Conservation (phyloP, 2,113 vertebrate species). For the Gadus macrocephalus region DNA sequence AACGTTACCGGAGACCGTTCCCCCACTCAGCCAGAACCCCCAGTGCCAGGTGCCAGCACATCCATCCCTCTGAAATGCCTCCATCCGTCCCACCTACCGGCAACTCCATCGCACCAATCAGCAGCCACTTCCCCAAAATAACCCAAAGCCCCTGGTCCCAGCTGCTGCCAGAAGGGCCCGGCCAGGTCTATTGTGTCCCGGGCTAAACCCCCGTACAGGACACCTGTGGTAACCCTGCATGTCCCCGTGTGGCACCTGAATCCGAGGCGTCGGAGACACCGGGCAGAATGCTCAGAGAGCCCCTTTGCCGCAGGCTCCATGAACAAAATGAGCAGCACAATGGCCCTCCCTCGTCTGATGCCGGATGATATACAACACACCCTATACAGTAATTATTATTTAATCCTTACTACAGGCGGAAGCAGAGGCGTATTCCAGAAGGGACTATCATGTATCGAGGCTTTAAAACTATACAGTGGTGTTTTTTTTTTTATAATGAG, state of each 20-base stretch:
- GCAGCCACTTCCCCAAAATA: conserved; percentile 47
- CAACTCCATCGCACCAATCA: conserved; percentile 57
- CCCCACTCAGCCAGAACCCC: conserved; percentile 67
- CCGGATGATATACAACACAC: background rate
- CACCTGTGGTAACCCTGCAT: conserved; percentile 41
- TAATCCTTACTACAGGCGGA: conserved; percentile 23
- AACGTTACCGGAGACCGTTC: conserved; percentile 68
- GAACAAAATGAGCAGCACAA: too few species aligned
- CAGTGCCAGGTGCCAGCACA: conserved; percentile 70
- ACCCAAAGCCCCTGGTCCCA: conserved; percentile 36
- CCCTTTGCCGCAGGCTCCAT: conserved; percentile 10
- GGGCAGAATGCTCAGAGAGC: conserved; percentile 37
- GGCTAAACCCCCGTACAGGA: conserved; percentile 50
- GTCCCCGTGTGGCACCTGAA: conserved; percentile 31
- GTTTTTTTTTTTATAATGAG: conserved; percentile 50
- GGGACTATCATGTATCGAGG: conserved; percentile 34
- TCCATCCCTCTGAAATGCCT: conserved; percentile 64
- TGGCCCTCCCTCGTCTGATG: background rate
- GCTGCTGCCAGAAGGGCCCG: conserved; percentile 48
- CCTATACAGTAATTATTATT: conserved; percentile 8
- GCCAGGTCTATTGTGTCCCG: conserved; percentile 48
- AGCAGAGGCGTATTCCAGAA: conserved; percentile 14
- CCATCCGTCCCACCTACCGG: conserved; percentile 51
- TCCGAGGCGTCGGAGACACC: conserved; percentile 36
- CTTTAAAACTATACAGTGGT: conserved; percentile 47